These are phyloP conservation scores for Cyprinodon variegatus DNA, from an alignment of 2,113 vertebrate species.

Conservation along the genomic window DNA sequence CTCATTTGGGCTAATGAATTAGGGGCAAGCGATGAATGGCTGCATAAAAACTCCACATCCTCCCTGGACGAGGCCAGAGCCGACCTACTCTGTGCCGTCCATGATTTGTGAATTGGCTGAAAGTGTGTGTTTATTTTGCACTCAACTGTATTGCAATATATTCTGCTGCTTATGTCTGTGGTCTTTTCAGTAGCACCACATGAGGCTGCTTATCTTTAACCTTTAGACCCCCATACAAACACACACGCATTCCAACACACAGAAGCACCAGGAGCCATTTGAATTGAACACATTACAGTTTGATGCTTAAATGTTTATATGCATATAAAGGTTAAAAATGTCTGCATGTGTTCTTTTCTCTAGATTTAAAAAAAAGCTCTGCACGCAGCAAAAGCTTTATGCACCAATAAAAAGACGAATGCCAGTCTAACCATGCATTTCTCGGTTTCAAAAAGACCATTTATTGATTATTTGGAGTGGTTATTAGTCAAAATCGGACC, in stretches of 20 bases:
- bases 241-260: background rate
- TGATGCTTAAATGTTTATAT: background rate
- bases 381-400: background rate
- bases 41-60: slow-evolving; percentile 62
- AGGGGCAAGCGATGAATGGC: slow-evolving; percentile 67
- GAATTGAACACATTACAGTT: background rate
- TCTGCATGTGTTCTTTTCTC: background rate
- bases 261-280: background rate
- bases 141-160: slow-evolving; percentile 7
- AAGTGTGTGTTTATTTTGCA: background rate
- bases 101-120: slow-evolving; percentile 19
- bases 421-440: too few relatives aligned
- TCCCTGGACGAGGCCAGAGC: slow-evolving; percentile 49
- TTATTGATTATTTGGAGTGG: too few relatives aligned
- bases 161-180: background rate
- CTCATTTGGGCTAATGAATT: slow-evolving; percentile 82
- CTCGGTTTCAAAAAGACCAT: too few relatives aligned
- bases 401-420: background rate
- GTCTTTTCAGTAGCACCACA: background rate
- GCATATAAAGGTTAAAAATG: background rate
- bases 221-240: background rate
- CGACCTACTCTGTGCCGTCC: slow-evolving; percentile 20
- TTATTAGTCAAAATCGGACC: too few relatives aligned
- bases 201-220: slow-evolving; percentile 6
- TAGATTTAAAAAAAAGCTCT: background rate